phyloP scores from a whole-genome alignment of 1,140 invertebrate species.

The Drosophila seguyi region DNA sequence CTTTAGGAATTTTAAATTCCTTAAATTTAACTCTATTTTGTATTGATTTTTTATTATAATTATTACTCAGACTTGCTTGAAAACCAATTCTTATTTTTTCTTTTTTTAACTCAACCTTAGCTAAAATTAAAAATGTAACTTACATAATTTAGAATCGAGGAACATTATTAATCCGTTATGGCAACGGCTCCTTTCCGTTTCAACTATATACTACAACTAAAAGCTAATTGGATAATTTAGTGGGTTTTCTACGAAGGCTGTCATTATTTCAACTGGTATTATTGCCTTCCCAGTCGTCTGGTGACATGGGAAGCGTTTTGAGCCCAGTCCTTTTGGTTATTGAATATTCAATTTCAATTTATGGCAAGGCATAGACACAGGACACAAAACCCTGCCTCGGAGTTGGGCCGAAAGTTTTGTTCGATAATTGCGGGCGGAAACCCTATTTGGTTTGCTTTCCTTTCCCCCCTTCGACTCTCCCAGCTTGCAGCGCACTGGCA shows the following conservation, averaged over 20 bases:
- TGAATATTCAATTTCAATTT: conserved; percentile 55
- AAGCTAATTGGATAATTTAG: neutral
- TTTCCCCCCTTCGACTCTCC: conserved; percentile 18
- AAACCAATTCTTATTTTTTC: too few relatives aligned
- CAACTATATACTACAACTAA: neutral
- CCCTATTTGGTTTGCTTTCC: conserved; percentile 30
- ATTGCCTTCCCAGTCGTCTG: neutral
- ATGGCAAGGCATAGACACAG: conserved; percentile 13
- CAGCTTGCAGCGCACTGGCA: conserved; percentile 41
- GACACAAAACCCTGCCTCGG: conserved; percentile 36
- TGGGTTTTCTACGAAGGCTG: neutral
- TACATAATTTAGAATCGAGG: neutral
- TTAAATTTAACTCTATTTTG: too few relatives aligned
- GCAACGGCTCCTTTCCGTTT: neutral
- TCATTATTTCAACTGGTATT: conserved; percentile 6
- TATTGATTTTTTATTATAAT: too few relatives aligned
- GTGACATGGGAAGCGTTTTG: conserved; percentile 13
- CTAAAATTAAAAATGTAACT: neutral
- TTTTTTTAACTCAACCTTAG: too few relatives aligned
- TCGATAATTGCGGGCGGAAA: conserved; percentile 64
- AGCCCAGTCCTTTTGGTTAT: neutral
- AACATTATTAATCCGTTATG: neutral
- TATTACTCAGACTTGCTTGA: too few relatives aligned
- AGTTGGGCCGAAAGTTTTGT: conserved; percentile 67
- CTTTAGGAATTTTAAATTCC: too few relatives aligned